Base-by-base conservation (phyloP, 2,888 invertebrate genomes). In the Cordilura impudica region DNA sequence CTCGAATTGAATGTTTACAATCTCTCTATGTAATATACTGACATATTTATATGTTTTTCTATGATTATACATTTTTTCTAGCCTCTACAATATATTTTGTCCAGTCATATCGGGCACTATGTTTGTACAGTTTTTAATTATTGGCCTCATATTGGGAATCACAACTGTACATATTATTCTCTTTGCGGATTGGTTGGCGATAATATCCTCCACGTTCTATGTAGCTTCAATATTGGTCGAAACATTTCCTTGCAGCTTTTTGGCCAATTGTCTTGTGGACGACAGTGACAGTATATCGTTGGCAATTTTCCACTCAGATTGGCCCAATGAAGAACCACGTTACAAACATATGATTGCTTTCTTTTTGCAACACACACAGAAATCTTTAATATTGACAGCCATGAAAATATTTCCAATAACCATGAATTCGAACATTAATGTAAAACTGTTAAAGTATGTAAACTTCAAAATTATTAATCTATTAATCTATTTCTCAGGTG, bases 251-350 rank as follows among this genome's bases (percentile, higher is more conserved):
- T 83, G 85, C 26, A 86, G 86, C 49, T 86, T 82, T 18, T 83
- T 84, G n/a, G 85, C 85, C 29, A 86, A 84, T 14, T 83, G 81
- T 54, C 67, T 86, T 4, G 75, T 80, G 5, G 83, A 82, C 5
- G 86, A 87, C 43, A 82, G 85, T n/a, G 66, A 81, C n/a, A 63
- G 79, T 2, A 69, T 86, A 23, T 77, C 84, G 1, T 78, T 83
- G 71, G 84, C 86, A 0, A 80, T 87, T 0, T 87, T 86, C 26
- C 82, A 86, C 45, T 85, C 84, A 2, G 83, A 85, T n/a, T 87
- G 86, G 87, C 83, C 84, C 10, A 75, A 76, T 12, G 84, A 82
- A 26, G 78, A 83, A 12, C 56, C 60, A n/a, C 81, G 81, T 1
- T 86, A 85, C 31, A 84, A 83, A 12, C 83, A 78, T n/a, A 77